Base-by-base conservation (phyloP, 2,888 invertebrate genomes). In the Polyommatus icarus region DNA sequence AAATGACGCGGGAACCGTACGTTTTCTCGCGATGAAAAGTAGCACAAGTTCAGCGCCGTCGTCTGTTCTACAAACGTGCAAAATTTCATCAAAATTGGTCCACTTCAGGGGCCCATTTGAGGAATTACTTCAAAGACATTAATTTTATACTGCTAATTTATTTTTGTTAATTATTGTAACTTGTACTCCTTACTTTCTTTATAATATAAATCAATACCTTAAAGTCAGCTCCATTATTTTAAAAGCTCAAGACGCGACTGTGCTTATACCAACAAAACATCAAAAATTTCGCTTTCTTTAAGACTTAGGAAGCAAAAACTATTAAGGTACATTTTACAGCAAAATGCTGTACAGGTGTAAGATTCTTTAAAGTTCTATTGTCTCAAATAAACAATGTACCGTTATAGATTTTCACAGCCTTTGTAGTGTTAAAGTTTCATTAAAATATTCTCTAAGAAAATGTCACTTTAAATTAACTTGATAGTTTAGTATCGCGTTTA, bases 401-500 rank as follows among this genome's bases (percentile, higher is more conserved):
- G 80, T 81, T 81, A 82, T 80, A 81, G 80, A 82, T 82, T 81
- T 82, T 82, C 80, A 80, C 81, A 81, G 80, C 78, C 82, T 77
- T 78, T 78, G 76, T 80, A 80, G 78, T 77, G 50, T 75, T 76
- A 78, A 79, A 77, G 75, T 75, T 78, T 79, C 77, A 80, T 78
- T 78, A 72, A 71, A 72, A 72, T 72, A 72, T 72, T 40, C 40
- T 40, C n/a, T 40, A 72, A 72, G 40, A 40, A n/a, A 40, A 40
- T 40, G 72, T 72, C 40, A 12, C 24, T 18, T 40, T 40, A 40
- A 72, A 72, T 40, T 72, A 72, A 72, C 72, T 40, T 72, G 40
- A 72, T 72, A 72, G 40, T 40, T 36, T 72, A 36, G 72, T 72
- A 18, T 72, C 40, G 20, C 40, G 24, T 72, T 24, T 72, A 40